phyloP scores from a whole-genome alignment of 2,888 invertebrate species.

The Schizotus pectinicornis region DNA sequence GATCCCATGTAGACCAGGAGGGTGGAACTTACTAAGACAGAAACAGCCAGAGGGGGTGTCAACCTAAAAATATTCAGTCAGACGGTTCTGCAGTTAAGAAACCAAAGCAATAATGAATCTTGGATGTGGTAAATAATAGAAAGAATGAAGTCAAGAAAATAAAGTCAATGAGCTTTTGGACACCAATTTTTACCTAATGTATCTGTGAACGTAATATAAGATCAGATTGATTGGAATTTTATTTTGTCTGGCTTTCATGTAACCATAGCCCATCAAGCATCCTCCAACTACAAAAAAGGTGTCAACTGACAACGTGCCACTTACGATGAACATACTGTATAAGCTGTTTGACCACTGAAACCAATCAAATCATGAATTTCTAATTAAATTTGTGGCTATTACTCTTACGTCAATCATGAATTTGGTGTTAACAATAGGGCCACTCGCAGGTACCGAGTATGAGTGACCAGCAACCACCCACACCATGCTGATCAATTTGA shows the following conservation, averaged over 20 bases:
- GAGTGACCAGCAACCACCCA: constrained; percentile 60
- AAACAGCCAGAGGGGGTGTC: constrained; percentile 60
- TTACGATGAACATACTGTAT: constrained; percentile 28
- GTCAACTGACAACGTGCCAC: constrained; percentile 34
- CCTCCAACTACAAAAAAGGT: constrained; percentile 35
- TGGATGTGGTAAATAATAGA: too few species aligned
- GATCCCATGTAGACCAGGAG: constrained; percentile 59
- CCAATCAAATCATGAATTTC: too few species aligned
- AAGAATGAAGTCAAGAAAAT: too few species aligned
- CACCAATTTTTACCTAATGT: constrained; percentile 48
- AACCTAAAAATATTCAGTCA: constrained; percentile 53
- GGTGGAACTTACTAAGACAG: constrained; percentile 58
- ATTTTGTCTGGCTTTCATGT: constrained; percentile 29
- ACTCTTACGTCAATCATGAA: constrained; percentile 6
- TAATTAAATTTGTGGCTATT: too few species aligned
- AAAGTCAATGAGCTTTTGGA: neutral
- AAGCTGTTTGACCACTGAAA: constrained; percentile 26
- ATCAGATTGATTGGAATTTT: constrained; percentile 32
- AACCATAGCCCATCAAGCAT: constrained; percentile 33
- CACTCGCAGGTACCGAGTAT: constrained; percentile 13
- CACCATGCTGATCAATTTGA: constrained; percentile 46
- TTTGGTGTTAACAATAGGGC: constrained; percentile 20
- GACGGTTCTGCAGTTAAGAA: too few species aligned
- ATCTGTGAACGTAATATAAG: constrained; percentile 32
- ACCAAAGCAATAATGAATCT: too few species aligned